Base-by-base conservation (phyloP, 1,140 invertebrate species). In the Drosophila ercepeae region DNA sequence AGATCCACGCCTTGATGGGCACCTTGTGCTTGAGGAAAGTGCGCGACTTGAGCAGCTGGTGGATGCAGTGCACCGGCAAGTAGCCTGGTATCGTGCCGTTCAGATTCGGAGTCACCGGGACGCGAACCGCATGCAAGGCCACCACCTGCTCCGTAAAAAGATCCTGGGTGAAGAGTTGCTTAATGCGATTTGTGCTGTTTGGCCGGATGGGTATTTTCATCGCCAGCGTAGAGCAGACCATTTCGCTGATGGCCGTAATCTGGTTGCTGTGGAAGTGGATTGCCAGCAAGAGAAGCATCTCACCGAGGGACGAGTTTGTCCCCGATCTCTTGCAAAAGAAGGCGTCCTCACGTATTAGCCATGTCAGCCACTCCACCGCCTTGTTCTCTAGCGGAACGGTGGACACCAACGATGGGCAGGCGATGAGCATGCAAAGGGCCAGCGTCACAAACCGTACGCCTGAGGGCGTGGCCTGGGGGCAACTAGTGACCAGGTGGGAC, bases 141-240 rank as follows among this genome's bases (percentile, higher is more conserved):
- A 99, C 97, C 29, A 99, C 97, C 93, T 99, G 97, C 92, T 99
- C 98, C 1, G 97, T 99, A 90, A 99, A 99, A 70, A 99, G 97
- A 90, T 99, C 98, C 83, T 98, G 97, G 1, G 97, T 99, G 83
- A 99, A 99, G 23, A 99, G 97, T 78, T 97, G 96, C 84, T 98
- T 98, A 92, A 99, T 97, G 49, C 97, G 93, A 0, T 96, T 95
- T 68, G 99, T 94, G 83, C 97, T 97, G 89, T 98, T 98, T 0
- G 97, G 96, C 50, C 98, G 93, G 4, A 98, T 97, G 0, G 96
- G 94, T 72, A 99, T 96, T 91, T 98, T 98, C 97, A 99, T 99
- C 1, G 97, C 97, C 0, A 99, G 92, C 11, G 98, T 99, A 6
- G 97, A 95, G 86, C 97, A 98, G 0, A 99, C 97, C 11, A 99